Evolutionary conservation across 2,113 vertebrate species (phyloP).

Genomic region (Indicator maculatus): DNA sequence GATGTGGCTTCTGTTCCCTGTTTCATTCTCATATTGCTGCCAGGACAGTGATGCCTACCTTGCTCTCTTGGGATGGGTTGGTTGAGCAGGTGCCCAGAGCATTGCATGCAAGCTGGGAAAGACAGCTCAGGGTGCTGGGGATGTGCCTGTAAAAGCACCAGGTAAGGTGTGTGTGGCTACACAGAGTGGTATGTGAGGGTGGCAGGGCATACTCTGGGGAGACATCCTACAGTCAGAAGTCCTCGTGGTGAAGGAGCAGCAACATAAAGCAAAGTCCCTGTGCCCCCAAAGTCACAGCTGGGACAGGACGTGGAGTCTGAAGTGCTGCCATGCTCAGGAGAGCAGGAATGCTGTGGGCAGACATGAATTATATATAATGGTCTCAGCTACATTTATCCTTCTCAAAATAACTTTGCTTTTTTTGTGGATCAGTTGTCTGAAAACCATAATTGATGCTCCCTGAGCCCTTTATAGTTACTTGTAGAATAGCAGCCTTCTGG

Average conservation of each 20-base stretch:
- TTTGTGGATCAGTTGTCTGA: constrained; percentile 32
- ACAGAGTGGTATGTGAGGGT: neutral
- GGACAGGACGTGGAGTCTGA: neutral
- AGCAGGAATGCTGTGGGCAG: neutral
- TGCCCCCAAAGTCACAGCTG: neutral
- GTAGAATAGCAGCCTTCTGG: neutral
- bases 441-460: constrained; percentile 50
- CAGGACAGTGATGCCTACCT: neutral
- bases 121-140: neutral
- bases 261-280: fast-evolving
- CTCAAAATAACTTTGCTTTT: constrained; percentile 36
- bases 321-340: neutral
- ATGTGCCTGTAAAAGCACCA: neutral
- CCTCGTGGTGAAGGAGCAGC: neutral
- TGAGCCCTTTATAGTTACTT: neutral
- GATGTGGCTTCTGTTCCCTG: neutral
- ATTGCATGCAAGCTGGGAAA: fast-evolving
- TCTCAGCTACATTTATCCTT: constrained; percentile 16
- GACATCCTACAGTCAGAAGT: neutral
- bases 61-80: neutral
- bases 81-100: neutral
- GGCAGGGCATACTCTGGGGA: neutral
- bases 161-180: too few species aligned
- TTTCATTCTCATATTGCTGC: neutral
- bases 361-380: neutral